Conservation (phyloP, 2,113 vertebrate genomes). For the Oryzias melastigma region DNA sequence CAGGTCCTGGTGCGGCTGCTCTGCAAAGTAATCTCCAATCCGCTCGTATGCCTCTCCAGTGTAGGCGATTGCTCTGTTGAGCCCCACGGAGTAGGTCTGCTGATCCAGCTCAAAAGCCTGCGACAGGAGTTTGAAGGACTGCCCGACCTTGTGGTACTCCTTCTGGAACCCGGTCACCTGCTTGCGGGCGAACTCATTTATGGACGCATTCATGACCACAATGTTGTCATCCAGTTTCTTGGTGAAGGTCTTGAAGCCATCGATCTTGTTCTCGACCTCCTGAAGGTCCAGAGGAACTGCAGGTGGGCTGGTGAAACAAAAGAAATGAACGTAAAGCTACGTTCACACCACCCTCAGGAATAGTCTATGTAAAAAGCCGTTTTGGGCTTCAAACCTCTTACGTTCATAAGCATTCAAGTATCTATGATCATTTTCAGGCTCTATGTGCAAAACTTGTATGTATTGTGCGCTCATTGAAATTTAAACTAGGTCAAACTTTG, state of each 20-base stretch:
- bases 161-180: slow-evolving; percentile 94
- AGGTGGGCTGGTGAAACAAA: slow-evolving; percentile 80
- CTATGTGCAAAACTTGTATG: too few relatives aligned
- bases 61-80: slow-evolving; percentile 92
- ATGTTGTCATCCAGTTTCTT: slow-evolving; percentile 96
- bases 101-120: slow-evolving; percentile 97
- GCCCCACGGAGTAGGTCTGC: slow-evolving; percentile 84
- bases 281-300: slow-evolving; percentile 87
- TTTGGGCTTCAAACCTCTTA: too few relatives aligned
- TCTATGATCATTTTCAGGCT: too few relatives aligned
- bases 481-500: too few relatives aligned
- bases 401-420: too few relatives aligned
- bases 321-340: slow-evolving; percentile 40
- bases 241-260: slow-evolving; percentile 92
- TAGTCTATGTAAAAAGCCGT: too few relatives aligned
- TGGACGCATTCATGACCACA: slow-evolving; percentile 87
- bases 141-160: slow-evolving; percentile 96
- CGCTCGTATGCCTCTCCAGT: slow-evolving; percentile 91
- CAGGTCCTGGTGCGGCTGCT: slow-evolving; percentile 94
- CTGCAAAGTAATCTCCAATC: slow-evolving; percentile 93
- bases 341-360: too few relatives aligned
- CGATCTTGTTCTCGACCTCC: slow-evolving; percentile 92
- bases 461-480: too few relatives aligned
- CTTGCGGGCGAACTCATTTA: slow-evolving; percentile 92
- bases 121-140: slow-evolving; percentile 87